phyloP scores from a whole-genome alignment of 1,140 invertebrate species.

The Trachymyrmex cornetzi region DNA sequence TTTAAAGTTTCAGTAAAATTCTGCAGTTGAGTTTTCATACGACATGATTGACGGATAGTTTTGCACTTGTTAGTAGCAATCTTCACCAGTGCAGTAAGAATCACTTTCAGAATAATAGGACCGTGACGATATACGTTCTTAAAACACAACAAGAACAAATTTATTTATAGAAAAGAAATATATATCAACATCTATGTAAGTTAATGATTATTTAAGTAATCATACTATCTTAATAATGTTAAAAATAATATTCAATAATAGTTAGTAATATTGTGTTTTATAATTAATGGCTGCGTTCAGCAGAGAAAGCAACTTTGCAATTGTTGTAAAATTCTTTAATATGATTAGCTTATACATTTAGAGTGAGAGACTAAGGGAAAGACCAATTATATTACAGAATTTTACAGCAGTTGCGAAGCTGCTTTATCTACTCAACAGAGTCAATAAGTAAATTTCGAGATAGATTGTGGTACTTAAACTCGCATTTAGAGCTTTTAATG shows the following conservation, averaged over 20 bases:
- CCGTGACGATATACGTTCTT: background rate
- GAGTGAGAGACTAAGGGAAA: too few species aligned
- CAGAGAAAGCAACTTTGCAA: too few species aligned
- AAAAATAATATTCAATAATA: background rate
- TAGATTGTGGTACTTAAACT: background rate
- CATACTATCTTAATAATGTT: background rate
- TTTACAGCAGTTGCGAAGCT: too few species aligned
- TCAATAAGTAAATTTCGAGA: background rate
- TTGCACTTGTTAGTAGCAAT: background rate
- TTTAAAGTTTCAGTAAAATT: background rate
- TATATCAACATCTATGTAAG: background rate
- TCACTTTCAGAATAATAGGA: background rate
- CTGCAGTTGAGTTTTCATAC: background rate
- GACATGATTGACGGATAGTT: background rate
- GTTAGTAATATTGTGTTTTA: background rate
- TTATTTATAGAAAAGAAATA: background rate
- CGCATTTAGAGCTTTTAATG: background rate
- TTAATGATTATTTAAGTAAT: background rate
- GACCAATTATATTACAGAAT: too few species aligned
- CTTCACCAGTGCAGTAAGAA: background rate
- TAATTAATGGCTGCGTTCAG: background rate
- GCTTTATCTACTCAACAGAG: background rate
- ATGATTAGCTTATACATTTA: too few species aligned
- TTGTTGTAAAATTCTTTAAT: too few species aligned
- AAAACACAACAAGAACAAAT: conserved; percentile 12